Conservation (phyloP, 2,797 vertebrate species). For the Graptemys geographica region DNA sequence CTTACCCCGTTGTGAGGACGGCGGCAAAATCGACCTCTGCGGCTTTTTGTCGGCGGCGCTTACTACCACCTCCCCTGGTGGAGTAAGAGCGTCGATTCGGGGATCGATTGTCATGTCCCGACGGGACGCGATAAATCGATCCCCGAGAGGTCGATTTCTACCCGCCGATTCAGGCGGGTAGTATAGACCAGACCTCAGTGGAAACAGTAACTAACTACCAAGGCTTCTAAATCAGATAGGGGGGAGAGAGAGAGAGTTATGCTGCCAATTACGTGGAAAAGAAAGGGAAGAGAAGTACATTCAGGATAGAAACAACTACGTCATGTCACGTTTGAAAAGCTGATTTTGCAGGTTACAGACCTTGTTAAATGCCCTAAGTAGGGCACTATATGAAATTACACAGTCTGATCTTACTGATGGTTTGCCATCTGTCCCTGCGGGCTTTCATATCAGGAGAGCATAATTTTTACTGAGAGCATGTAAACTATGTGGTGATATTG, state of each 20-base stretch:
- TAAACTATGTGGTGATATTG: neutral
- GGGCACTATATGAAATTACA: constrained; percentile 3
- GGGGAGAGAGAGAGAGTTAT: neutral
- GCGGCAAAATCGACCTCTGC: no score
- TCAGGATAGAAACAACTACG: neutral
- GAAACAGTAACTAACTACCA: neutral
- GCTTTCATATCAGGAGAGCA: constrained; percentile 57
- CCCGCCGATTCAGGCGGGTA: no score
- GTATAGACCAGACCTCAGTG: neutral
- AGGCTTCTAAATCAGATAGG: neutral
- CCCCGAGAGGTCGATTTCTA: no score
- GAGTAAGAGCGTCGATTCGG: no score
- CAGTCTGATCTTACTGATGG: neutral
- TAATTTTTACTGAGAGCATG: neutral
- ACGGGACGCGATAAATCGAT: no score
- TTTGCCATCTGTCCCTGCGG: constrained; percentile 45
- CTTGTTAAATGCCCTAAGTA: neutral
- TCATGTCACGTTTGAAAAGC: neutral
- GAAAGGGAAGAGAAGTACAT: neutral
- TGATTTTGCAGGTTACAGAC: constrained; percentile 39
- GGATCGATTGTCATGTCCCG: no score
- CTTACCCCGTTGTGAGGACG: no score
- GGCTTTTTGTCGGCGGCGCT: no score
- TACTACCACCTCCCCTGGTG: no score
- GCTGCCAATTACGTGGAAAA: neutral